phyloP scores from a whole-genome alignment of 2,797 vertebrate species.

The Morus bassanus region DNA sequence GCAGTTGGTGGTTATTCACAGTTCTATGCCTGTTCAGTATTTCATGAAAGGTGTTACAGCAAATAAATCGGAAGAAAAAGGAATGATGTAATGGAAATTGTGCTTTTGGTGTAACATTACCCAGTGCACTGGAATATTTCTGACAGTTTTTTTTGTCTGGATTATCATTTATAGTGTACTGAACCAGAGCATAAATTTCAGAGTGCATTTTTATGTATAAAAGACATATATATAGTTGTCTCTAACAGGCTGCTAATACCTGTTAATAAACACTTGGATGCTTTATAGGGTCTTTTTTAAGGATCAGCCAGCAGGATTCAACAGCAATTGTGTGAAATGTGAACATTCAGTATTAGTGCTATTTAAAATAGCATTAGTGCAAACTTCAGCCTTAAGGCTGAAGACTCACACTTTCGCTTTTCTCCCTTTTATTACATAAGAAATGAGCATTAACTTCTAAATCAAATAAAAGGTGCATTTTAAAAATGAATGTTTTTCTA shows the following conservation, averaged over 20 bases:
- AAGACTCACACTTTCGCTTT: background rate
- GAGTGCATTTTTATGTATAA: background rate
- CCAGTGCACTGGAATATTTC: background rate
- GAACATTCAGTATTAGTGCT: background rate
- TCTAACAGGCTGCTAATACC: background rate
- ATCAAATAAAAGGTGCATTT: constrained; percentile 24
- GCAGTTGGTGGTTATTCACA: background rate
- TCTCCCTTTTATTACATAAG: background rate
- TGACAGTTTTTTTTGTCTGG: background rate
- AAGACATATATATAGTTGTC: background rate
- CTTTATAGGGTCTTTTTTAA: background rate
- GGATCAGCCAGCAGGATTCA: background rate
- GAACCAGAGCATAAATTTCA: background rate
- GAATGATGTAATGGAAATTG: background rate
- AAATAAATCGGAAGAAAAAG: background rate
- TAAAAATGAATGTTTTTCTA: constrained; percentile 19
- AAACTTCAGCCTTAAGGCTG: background rate
- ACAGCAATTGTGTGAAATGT: background rate
- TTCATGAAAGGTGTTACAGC: background rate
- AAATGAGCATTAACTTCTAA: background rate
- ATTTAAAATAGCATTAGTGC: background rate
- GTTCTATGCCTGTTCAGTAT: background rate
- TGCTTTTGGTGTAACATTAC: background rate
- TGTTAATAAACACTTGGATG: background rate
- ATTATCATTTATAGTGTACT: background rate